Base-by-base conservation (phyloP, 53 echinoderm and acorn worm species). In the Henricia sp. region DNA sequence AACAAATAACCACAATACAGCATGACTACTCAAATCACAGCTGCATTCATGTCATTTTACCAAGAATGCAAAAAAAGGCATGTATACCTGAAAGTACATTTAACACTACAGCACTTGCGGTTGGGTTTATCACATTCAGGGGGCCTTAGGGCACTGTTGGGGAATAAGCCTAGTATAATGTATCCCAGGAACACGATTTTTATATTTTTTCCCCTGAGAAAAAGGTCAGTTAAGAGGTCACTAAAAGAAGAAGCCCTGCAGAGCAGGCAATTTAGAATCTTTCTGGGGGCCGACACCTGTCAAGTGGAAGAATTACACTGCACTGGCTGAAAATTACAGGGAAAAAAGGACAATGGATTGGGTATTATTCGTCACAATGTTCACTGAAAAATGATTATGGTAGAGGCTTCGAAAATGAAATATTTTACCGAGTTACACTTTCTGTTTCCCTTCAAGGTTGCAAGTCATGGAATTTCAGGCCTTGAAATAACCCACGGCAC, bases 201-300 rank as follows among this genome's bases (percentile, higher is more conserved):
- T 1, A 37, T 19, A 17, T 78, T 29, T 43, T 78, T 37, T 78
- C 50, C 64, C 50, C 11, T 11, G 33, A 20, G 50, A 33, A 78
- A 64, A 63, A 37, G 64, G 64, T 64, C 50, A 3, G 17, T 16
- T 34, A 23, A 78, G 63, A 44, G 78, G 78, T 78, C 78, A 78
- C 3, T 12, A 11, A 60, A 16, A 26, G 26, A 27, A 70, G 64
- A 48, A 46, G 64, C 78, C 78, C 78, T 57, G 46, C 34, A 3
- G 78, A 63, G 78, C 62, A 43, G 36, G 33, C 62, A 48, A 78
- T 50, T 62, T 44, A 2, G 46, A 19, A 23, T 64, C 78, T 64
- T 78, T 78, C 78, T 63, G 48, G 78, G 78, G 62, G 78, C 62
- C 40, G 34, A 64, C 78, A 64, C 50, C 78, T 78, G 78, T 16